phyloP scores from a whole-genome alignment of 2,888 invertebrate genomes.

The Coenonympha glycerion region DNA sequence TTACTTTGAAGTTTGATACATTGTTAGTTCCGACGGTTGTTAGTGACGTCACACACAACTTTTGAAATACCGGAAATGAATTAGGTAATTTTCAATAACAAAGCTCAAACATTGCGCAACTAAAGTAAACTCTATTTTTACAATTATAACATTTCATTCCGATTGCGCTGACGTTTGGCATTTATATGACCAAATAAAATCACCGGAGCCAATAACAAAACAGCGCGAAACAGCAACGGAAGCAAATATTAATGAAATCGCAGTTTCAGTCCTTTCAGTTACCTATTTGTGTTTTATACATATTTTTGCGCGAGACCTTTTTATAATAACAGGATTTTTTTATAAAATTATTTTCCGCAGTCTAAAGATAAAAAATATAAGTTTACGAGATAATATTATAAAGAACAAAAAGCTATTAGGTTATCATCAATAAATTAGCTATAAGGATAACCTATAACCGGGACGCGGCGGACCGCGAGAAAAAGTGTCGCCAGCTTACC shows the following conservation, averaged over 20 bases:
- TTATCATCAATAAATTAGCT: too few species aligned
- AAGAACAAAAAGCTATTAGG: too few species aligned
- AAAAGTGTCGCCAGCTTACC: too few species aligned
- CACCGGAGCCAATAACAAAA: conserved; percentile 19
- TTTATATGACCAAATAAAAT: conserved; percentile 22
- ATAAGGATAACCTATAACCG: too few species aligned
- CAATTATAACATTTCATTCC: neutral
- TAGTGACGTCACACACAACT: conserved; percentile 15
- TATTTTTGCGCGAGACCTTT: neutral
- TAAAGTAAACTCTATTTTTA: neutral
- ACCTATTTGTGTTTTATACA: neutral
- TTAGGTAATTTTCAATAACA: conserved; percentile 23
- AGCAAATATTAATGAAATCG: conserved; percentile 8
- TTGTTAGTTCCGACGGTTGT: conserved; percentile 14
- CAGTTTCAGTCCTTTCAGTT: neutral
- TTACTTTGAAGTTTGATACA: neutral
- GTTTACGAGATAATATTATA: too few species aligned
- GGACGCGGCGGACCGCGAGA: too few species aligned
- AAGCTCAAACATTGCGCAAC: conserved; percentile 10
- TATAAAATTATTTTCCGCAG: too few species aligned
- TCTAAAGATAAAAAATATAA: too few species aligned
- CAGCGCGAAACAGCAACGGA: conserved; percentile 14
- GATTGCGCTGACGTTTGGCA: neutral
- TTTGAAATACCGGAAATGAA: conserved; percentile 17
- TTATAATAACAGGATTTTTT: neutral